phyloP scores from a whole-genome alignment of 1,140 invertebrate species.

The Nasonia vitripennis region DNA sequence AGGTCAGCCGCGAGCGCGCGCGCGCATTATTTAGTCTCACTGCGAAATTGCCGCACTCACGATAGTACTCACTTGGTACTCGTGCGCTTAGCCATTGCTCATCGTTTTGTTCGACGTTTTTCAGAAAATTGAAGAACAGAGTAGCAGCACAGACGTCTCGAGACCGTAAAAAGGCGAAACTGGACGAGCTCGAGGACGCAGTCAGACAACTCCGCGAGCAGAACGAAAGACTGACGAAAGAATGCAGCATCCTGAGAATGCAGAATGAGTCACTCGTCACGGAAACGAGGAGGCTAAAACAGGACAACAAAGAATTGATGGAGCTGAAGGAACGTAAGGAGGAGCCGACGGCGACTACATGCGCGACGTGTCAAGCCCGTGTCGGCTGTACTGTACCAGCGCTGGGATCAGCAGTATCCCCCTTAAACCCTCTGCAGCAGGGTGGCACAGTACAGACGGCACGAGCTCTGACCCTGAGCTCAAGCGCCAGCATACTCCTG shows the following conservation, averaged over 20 bases:
- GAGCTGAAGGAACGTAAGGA: constrained; percentile 60
- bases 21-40: too few species aligned
- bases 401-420: constrained; percentile 86
- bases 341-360: constrained; percentile 60
- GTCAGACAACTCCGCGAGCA: constrained; percentile 80
- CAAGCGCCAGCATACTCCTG: constrained; percentile 74
- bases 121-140: constrained; percentile 96
- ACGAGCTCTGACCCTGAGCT: constrained; percentile 71
- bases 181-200: constrained; percentile 89
- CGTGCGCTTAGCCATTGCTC: not conserved
- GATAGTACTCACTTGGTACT: not conserved
- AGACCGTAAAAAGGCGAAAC: constrained; percentile 95
- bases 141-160: constrained; percentile 98
- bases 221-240: constrained; percentile 79
- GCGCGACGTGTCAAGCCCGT: constrained; percentile 73
- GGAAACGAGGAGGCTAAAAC: constrained; percentile 80
- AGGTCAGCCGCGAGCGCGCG: too few species aligned
- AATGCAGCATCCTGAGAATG: constrained; percentile 80
- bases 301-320: constrained; percentile 73
- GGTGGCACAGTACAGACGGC: constrained; percentile 81
- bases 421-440: constrained; percentile 86
- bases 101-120: constrained; percentile 52
- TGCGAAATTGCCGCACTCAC: not conserved
- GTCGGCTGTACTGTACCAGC: constrained; percentile 77
- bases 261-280: constrained; percentile 80